These are phyloP conservation scores for Charanyca ferruginea DNA, from an alignment of 2,888 invertebrate species.

Conservation along the genomic window DNA sequence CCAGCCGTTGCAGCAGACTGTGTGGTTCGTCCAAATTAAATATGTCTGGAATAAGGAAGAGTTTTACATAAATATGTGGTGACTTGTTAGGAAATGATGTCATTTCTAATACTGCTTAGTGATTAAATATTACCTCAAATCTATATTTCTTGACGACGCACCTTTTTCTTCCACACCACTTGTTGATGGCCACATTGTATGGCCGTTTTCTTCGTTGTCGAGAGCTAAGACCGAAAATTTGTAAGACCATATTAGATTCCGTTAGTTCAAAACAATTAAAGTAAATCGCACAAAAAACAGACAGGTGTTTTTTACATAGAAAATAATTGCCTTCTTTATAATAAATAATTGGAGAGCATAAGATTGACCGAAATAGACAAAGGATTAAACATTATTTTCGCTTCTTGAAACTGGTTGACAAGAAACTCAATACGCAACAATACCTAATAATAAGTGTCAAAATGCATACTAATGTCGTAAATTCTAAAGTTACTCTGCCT, in stretches of 20 bases:
- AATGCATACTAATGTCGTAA: no score
- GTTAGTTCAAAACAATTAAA: not conserved
- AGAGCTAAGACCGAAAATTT: constrained; percentile 44
- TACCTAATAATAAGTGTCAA: no score
- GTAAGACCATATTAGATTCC: no score
- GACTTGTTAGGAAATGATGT: no score
- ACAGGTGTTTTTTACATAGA: not conserved
- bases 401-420: not conserved
- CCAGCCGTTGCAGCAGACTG: constrained; percentile 86
- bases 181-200: constrained; percentile 68
- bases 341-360: not conserved
- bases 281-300: not conserved
- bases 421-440: no score
- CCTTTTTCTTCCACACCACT: constrained; percentile 76
- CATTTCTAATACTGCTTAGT: no score
- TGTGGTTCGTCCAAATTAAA: constrained; percentile 70
- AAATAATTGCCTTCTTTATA: not conserved
- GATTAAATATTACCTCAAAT: constrained; percentile 69
- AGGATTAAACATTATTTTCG: not conserved
- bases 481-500: no score
- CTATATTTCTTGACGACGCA: constrained; percentile 73
- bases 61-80: not conserved
- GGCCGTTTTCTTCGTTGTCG: constrained; percentile 58
- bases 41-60: constrained; percentile 74
- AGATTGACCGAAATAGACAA: not conserved